Evolutionary conservation across 2,888 invertebrate species (phyloP).

Genomic region (Ophion ventricosus): DNA sequence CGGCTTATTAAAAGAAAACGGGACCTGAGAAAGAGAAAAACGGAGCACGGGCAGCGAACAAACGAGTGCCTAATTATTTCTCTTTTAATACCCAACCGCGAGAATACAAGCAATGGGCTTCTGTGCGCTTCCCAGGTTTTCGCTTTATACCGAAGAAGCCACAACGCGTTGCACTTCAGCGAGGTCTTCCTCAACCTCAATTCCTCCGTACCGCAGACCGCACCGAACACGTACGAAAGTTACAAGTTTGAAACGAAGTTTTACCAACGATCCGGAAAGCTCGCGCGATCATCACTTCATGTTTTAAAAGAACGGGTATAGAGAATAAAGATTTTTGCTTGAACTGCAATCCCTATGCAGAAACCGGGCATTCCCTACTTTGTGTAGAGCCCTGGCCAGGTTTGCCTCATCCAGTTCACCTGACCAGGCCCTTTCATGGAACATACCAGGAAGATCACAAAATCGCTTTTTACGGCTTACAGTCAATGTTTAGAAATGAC

Average conservation of each 20-base stretch:
- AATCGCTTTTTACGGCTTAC: no score
- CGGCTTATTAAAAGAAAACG: conserved; percentile 60
- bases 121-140: conserved; percentile 4
- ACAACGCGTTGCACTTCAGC: conserved; percentile 11
- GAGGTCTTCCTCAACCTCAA: conserved; percentile 23
- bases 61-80: conserved; percentile 65
- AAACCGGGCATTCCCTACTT: no score
- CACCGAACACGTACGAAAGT: conserved; percentile 53
- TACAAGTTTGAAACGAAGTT: conserved; percentile 73
- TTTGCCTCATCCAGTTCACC: no score
- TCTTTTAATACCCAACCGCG: conserved; percentile 54
- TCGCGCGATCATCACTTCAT: conserved; percentile 5
- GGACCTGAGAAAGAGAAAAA: not conserved
- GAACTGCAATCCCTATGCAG: not conserved
- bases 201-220: conserved; percentile 11
- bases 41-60: conserved; percentile 30
- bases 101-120: not conserved
- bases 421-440: no score
- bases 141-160: conserved; percentile 35
- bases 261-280: conserved; percentile 65
- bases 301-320: not conserved
- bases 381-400: no score
- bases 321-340: not conserved
- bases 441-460: no score
- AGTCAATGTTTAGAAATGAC: no score